A percentile compares a stretch with the other conserved stretches of the same genome.
phyloP scores from a whole-genome alignment of 2,888 invertebrate species.

The Habroteleia sp. region DNA sequence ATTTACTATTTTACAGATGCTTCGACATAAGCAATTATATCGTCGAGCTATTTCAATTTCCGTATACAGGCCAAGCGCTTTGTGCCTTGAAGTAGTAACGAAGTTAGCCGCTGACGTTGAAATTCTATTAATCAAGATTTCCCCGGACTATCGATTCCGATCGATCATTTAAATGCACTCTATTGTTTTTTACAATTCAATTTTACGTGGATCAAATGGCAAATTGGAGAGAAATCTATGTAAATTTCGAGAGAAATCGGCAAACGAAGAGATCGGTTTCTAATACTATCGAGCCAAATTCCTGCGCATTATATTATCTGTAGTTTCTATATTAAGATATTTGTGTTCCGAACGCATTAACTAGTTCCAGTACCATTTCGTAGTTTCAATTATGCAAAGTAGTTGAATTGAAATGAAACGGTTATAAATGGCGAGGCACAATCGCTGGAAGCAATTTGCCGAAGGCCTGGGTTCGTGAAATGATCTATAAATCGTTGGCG shows the following conservation, averaged over 20 bases:
- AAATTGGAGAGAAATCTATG: too few species aligned
- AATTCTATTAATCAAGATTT: too few species aligned
- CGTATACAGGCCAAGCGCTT: constrained; percentile 20
- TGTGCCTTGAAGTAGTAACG: constrained; percentile 32
- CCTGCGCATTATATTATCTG: too few species aligned
- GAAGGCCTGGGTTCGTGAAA: constrained; percentile 18
- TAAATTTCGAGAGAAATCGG: too few species aligned
- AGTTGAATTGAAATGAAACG: constrained; percentile 4
- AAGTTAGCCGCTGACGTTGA: too few species aligned
- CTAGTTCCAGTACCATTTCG: neutral
- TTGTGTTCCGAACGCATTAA: neutral
- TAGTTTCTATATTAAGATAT: neutral
- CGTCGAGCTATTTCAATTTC: constrained; percentile 37
- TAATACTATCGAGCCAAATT: too few species aligned
- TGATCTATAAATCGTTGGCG: constrained; percentile 26
- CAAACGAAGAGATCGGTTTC: too few species aligned
- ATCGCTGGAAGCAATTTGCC: constrained; percentile 26
- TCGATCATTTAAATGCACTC: too few species aligned
- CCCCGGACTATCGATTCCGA: too few species aligned
- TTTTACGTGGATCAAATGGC: too few species aligned
- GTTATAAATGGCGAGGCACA: neutral
- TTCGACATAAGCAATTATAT: constrained; percentile 41
- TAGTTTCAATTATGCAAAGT: constrained; percentile 1
- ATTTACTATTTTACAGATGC: constrained; percentile 52
- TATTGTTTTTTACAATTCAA: too few species aligned